Conservation (phyloP, 2,797 vertebrate species). For the Todus mexicanus region DNA sequence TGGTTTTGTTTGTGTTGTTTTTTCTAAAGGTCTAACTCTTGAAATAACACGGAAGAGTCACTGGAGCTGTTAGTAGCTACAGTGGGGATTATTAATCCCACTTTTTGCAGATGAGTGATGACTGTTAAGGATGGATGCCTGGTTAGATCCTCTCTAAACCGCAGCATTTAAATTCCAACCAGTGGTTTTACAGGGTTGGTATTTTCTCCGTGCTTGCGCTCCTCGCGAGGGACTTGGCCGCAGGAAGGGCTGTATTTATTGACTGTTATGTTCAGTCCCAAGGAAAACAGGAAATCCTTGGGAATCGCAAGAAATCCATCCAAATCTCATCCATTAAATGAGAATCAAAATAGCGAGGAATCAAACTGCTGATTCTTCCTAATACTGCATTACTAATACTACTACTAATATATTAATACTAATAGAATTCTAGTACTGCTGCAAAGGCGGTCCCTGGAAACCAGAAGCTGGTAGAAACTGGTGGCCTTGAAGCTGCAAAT, state of each 20-base stretch:
- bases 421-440: no score
- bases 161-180: background rate
- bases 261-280: background rate
- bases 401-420: no score
- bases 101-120: background rate
- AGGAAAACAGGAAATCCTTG: background rate
- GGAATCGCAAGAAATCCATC: background rate
- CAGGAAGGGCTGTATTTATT: background rate
- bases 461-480: background rate
- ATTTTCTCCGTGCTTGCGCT: background rate
- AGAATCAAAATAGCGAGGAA: background rate
- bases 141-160: background rate
- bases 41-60: background rate
- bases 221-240: background rate
- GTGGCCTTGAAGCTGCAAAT: background rate
- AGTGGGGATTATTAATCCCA: background rate
- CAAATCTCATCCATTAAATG: background rate
- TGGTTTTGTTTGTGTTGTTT: background rate
- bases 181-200: background rate
- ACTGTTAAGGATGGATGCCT: background rate
- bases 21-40: background rate
- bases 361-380: background rate
- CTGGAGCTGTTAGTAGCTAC: background rate
- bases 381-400: no score
- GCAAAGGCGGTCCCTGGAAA: background rate